Base-by-base conservation (phyloP, 2,888 invertebrate genomes). In the Agrochola lychnidis region DNA sequence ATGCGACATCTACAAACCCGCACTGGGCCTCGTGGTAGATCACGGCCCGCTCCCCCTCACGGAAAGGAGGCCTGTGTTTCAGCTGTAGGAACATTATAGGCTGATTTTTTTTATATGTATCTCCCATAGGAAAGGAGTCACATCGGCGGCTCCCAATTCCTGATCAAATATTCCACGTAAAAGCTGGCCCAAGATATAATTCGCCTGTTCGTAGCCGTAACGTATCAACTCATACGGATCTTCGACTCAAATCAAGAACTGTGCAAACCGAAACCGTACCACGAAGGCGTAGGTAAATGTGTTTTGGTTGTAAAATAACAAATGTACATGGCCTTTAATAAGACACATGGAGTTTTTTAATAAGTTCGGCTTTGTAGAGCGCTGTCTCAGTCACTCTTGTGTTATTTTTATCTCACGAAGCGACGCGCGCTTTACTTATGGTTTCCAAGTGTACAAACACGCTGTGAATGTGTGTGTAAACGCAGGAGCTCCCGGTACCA, bases 261-360 rank as follows among this genome's bases (percentile, higher is more conserved):
- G 51, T 57, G 30, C 78, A 64, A 56, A 74, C 82, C 25, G 61
- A 64, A 14, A 40, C 63, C 36, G 22, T 48, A 45, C 42, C 45
- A 53, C 25, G 36, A 80, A 51, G 16, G 63, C 57, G 83, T 83
- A 73, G 72, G 86, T 85, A 85, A 84, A 84, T 70, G 42, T 64
- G n/a, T 77, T 61, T 73, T 75, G 63, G 25, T 73, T 75, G 61
- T 75, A 63, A 53, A 62, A 36, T 77, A 69, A 61, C 53, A 48
- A 71, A 19, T n/a, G 10, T 19, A 36, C 4, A 30, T 36, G 36
- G 71, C 16, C 30, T n/a, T 42, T 36, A 51, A 30, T 53, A n/a
- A 40, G 30, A 30, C 56, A 45, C n/a, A 45, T 45, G n/a, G 30
- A 56, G 9, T 73, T 42, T 70, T 16, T 4, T 3, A n/a, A 12